A percentile compares a stretch with the other conserved stretches of the same genome.
phyloP scores from a whole-genome alignment of 1,140 invertebrate species.

The Cyrtorhinus lividipennis region DNA sequence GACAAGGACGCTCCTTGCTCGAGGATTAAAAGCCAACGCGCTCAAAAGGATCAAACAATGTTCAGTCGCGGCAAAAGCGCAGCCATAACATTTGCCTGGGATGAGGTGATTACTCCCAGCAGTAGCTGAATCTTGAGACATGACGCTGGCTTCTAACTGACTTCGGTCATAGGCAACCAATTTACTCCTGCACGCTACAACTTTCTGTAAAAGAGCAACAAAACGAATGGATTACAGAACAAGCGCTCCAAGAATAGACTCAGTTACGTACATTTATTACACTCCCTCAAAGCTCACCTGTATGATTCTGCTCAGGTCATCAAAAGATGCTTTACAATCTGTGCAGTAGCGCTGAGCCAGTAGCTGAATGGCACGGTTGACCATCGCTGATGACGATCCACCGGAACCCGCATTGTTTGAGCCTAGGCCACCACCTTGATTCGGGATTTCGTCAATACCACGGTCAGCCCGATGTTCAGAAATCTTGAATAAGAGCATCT shows the following conservation, averaged over 20 bases:
- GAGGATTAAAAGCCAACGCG: slow-evolving; percentile 72
- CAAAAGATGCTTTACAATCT: slow-evolving; percentile 87
- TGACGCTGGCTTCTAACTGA: slow-evolving; percentile 39
- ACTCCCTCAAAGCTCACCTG: too few species aligned
- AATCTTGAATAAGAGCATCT: slow-evolving; percentile 61
- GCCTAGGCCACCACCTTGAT: slow-evolving; percentile 25
- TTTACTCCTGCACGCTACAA: slow-evolving; percentile 76
- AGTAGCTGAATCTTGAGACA: neutral
- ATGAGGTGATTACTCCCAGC: neutral
- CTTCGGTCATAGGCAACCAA: slow-evolving; percentile 83
- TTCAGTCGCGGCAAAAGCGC: slow-evolving; percentile 72
- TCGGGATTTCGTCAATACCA: slow-evolving; percentile 11
- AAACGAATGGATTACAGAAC: neutral
- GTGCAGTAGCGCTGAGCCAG: slow-evolving; percentile 86
- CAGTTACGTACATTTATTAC: too few species aligned
- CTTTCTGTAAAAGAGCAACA: slow-evolving; percentile 41
- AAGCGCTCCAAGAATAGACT: neutral
- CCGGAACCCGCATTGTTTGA: slow-evolving; percentile 27
- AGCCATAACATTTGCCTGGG: slow-evolving; percentile 55
- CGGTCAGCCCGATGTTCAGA: slow-evolving; percentile 49
- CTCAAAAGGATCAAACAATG: slow-evolving; percentile 84
- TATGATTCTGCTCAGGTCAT: slow-evolving; percentile 91
- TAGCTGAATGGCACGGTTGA: slow-evolving; percentile 70
- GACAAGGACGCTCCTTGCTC: slow-evolving; percentile 63
- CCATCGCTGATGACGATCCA: slow-evolving; percentile 29